Evolutionary conservation across 2,113 vertebrate species (phyloP).

Genomic region (Dipodomys stephensi): DNA sequence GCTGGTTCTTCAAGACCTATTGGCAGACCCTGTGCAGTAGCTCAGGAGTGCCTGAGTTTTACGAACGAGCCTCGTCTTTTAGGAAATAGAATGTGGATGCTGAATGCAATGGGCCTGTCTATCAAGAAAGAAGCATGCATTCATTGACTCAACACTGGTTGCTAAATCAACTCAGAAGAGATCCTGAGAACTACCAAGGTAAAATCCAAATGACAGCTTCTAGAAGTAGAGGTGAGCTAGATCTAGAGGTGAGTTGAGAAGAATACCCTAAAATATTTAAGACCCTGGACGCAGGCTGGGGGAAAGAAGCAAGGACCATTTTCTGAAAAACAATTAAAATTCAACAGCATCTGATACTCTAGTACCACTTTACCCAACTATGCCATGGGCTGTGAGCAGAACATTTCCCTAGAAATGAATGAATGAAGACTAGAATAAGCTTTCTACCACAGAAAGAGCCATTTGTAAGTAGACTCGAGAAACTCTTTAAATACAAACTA

Average conservation of each 20-base stretch:
- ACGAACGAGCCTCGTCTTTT: not conserved
- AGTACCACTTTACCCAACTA: not conserved
- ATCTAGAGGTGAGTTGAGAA: not conserved
- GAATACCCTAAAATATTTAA: not conserved
- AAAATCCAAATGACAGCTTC: not conserved
- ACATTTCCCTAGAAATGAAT: not conserved
- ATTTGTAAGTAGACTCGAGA: constrained; percentile 6
- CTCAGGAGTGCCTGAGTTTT: not conserved
- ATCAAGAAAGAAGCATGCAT: not conserved
- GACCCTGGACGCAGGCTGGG: not conserved
- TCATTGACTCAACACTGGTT: not conserved
- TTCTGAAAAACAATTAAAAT: constrained; percentile 13
- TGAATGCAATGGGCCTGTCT: not conserved
- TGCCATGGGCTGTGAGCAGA: not conserved
- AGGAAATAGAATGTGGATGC: not conserved
- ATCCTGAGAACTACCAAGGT: not conserved
- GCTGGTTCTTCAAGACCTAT: not conserved
- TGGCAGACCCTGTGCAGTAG: not conserved
- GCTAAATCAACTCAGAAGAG: not conserved
- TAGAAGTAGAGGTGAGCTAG: not conserved
- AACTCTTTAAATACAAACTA: not conserved
- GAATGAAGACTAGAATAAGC: not conserved
- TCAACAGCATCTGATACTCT: not conserved
- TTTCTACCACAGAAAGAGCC: not conserved
- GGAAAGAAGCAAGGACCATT: not conserved